Evolutionary conservation across 2,113 vertebrate species (phyloP).

Genomic region (Lagenorhynchus albirostris): DNA sequence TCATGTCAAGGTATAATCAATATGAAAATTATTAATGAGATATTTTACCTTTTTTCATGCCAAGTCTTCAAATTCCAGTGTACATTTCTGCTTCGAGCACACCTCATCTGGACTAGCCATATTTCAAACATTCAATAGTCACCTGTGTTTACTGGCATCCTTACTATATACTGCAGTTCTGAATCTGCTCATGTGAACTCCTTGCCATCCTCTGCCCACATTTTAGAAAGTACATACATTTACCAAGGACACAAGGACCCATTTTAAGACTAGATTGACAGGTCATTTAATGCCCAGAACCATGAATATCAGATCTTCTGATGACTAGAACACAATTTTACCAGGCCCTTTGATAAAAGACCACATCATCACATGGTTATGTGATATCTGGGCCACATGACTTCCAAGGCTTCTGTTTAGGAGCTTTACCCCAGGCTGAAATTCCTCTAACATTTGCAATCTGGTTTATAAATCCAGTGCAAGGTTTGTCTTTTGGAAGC

Average conservation of each 20-base stretch:
- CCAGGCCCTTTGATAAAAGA: not conserved
- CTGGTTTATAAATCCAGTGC: not conserved
- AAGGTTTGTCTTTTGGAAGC: not conserved
- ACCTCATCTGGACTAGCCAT: not conserved
- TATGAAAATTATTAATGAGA: not conserved
- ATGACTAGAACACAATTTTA: not conserved
- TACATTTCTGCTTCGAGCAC: not conserved
- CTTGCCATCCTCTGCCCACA: not conserved
- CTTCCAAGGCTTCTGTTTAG: not conserved
- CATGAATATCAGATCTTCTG: not conserved
- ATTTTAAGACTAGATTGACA: not conserved
- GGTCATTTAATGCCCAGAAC: not conserved
- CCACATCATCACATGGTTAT: not conserved
- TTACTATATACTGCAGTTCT: not conserved
- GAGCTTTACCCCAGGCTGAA: not conserved
- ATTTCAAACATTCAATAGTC: not conserved
- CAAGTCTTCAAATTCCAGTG: not conserved
- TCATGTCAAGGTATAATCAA: not conserved
- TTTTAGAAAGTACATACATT: not conserved
- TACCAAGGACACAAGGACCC: not conserved
- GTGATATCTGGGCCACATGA: not conserved
- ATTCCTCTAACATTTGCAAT: not conserved
- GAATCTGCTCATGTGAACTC: not conserved
- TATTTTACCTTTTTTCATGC: not conserved
- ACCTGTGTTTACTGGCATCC: too few species aligned